A percentile compares a stretch with the other conserved stretches of the same genome.
Conservation (phyloP, 2,888 invertebrate genomes). For the Lissonota sp. region DNA sequence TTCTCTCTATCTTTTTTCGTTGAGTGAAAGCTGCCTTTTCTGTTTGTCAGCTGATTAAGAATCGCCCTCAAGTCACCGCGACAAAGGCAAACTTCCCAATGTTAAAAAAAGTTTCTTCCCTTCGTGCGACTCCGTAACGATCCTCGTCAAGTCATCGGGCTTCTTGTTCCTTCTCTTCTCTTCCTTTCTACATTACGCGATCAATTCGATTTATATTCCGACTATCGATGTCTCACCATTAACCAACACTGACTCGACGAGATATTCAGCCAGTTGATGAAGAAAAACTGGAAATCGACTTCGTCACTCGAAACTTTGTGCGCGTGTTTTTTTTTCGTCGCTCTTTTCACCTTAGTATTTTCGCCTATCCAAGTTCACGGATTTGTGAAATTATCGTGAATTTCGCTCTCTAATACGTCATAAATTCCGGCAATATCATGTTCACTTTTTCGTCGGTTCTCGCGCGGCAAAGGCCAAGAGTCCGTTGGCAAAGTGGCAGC, state of each 20-base stretch:
- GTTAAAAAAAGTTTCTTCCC: slow-evolving; percentile 31
- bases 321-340: too few species aligned
- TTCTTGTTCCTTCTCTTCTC: background rate
- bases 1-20: slow-evolving; percentile 5
- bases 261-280: slow-evolving; percentile 12
- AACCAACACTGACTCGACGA: slow-evolving; percentile 47
- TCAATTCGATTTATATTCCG: slow-evolving; percentile 5
- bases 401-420: too few species aligned
- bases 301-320: too few species aligned
- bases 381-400: too few species aligned
- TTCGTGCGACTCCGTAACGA: slow-evolving; percentile 3
- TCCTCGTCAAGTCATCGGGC: background rate
- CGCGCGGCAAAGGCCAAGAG: too few species aligned
- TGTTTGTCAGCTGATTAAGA: slow-evolving; percentile 46
- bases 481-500: slow-evolving; percentile 2
- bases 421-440: too few species aligned
- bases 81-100: slow-evolving; percentile 46
- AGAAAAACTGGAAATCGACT: background rate
- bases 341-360: too few species aligned
- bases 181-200: background rate
- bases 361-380: too few species aligned
- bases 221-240: slow-evolving; percentile 25
- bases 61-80: slow-evolving; percentile 23
- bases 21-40: slow-evolving; percentile 19
- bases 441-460: too few species aligned